Evolutionary conservation across 2,888 invertebrate genomes (phyloP), one percentile per base, ranked within the genome.

Genomic region (Lithophane semibrunnea): DNA sequence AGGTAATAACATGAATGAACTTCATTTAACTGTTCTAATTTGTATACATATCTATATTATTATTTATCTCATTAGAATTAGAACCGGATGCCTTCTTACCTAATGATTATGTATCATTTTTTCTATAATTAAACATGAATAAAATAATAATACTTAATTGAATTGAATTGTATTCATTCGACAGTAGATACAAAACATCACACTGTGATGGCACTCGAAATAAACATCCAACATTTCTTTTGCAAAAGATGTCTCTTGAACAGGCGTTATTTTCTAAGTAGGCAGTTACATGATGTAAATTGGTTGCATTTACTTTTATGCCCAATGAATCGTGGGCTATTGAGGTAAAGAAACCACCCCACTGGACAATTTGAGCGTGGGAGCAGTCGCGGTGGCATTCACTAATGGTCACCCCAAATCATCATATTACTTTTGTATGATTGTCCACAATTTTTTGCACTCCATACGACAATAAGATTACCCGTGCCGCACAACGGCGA

Each of bases 401-500:
- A 90, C 93, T 95, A 96, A 96, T 96, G 92, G 95, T 91, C 89
- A 91, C 90, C 90, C 91, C 88, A 92, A 94, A 94, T 94, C 92
- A 92, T 92, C 93, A 94, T 94, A 96, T 95, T 95, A 94, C 94
- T 92, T 93, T 95, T 94, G 94, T 95, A 95, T 94, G 91, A 93
- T 94, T 95, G 94, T 94, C 90, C 91, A 87, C 84, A 88, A 9
- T 71, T 92, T 95, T 95, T 94, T 95, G 88, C 88, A 82, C 88
- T 82, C 91, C 91, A 90, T 92, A 91, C 77, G 75, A 88, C 88
- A 86, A 85, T 86, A 85, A 90, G 83, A 88, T 92, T 91, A 82
- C 80, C 83, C 86, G 81, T 79, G 83, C 87, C 86, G 69, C 82
- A 82, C 68, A 85, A 83, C 78, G 90, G 87, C 88, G 86, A 87